Evolutionary conservation across 2,113 vertebrate genomes (phyloP).

Genomic region (Tachycineta bicolor): DNA sequence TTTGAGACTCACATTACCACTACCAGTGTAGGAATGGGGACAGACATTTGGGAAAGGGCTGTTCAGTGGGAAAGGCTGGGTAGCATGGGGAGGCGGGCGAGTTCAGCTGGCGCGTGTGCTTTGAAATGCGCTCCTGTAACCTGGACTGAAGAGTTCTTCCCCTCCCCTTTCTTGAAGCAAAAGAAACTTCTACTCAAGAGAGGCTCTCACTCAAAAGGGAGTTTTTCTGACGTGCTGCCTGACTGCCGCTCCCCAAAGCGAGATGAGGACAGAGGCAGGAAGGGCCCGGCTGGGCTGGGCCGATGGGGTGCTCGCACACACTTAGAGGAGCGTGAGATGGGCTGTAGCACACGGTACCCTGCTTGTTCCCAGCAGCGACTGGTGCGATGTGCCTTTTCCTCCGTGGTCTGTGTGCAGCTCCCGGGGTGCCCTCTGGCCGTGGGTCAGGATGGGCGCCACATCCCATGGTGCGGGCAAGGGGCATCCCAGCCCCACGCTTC

Average conservation of each 20-base stretch:
- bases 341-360: fast-evolving
- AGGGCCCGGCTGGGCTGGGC: not conserved
- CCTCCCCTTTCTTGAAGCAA: not conserved
- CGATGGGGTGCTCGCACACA: fast-evolving
- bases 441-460: fast-evolving
- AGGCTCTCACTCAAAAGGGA: too few relatives aligned
- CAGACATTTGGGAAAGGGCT: not conserved
- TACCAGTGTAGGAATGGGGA: not conserved
- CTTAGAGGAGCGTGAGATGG: fast-evolving
- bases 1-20: not conserved
- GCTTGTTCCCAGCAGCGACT: not conserved
- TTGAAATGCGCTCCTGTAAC: not conserved
- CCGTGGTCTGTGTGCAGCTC: fast-evolving
- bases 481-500: fast-evolving
- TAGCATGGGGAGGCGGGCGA: fast-evolving
- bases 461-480: fast-evolving
- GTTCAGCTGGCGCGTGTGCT: not conserved
- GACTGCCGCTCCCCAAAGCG: not conserved
- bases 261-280: not conserved
- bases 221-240: not conserved
- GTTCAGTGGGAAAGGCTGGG: not conserved
- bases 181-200: not conserved
- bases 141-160: not conserved
- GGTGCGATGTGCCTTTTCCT: too few relatives aligned
- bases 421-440: too few relatives aligned